Base-by-base conservation (phyloP, 2,888 invertebrate genomes). In the Chrysomela aeneicollis region DNA sequence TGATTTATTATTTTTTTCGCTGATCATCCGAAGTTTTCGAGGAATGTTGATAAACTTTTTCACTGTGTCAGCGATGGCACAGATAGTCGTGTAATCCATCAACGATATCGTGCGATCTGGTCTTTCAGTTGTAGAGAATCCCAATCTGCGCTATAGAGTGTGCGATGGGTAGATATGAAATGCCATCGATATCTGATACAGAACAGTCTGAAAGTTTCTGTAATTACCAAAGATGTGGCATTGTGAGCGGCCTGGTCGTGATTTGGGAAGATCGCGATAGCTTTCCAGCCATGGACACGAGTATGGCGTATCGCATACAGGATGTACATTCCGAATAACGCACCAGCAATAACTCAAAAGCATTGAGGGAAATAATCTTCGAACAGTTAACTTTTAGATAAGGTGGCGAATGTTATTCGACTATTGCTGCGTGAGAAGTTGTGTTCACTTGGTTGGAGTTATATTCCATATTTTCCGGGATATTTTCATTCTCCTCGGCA, bases 201-300 rank as follows among this genome's bases (percentile, higher is more conserved):
- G 66, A 67, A 68, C 64, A 68, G 68, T 62, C 59, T 61, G 66
- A 64, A 71, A 69, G 68, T 70, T 73, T 73, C 71, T 72, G 71
- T 74, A 74, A 74, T 74, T 74, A 74, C 73, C 62, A 61, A 69
- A 73, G 69, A 71, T 71, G 72, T 73, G 73, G 74, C 68, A 76
- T 76, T 73, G 53, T 60, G 57, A 47, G 26, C 30, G 53, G 47
- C 18, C 22, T 51, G 53, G 53, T 55, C 63, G 63, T 63, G 66
- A 63, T 62, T 63, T 50, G 60, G 18, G 51, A 19, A 60, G 52
- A 63, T 63, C 62, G 66, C 60, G 64, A 64, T 64, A 64, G 2
- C 5, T 21, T 59, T 54, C 37, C 22, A 32, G 26, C 26, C 47
- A 61, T 57, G 49, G 57, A 62, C 62, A 62, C 62, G 57, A 62